Percentiles rank a stretch among this genome's conserved stretches.
These are phyloP conservation scores for Ciona savignyi DNA, from an alignment of 23 tunicate species.

Conservation along the genomic window DNA sequence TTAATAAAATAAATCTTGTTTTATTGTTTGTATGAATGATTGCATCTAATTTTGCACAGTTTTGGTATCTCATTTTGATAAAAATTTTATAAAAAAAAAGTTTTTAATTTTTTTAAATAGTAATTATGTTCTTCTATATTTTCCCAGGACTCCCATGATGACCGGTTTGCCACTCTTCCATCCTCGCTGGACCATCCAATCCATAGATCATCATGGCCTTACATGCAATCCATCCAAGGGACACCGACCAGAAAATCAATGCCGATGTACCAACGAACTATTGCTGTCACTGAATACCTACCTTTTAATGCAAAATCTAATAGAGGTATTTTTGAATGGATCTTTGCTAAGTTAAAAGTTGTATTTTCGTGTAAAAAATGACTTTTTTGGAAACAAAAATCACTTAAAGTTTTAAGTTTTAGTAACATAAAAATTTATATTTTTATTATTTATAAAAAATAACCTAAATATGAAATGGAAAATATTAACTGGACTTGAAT, in stretches of 20 bases:
- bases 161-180: constrained; percentile 20
- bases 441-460: no score
- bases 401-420: no score
- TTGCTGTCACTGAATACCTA: constrained; percentile 78
- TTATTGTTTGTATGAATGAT: not conserved
- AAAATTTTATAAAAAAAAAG: not conserved
- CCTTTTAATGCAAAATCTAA: constrained; percentile 30
- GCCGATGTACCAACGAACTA: constrained; percentile 87
- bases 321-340: no score
- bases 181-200: constrained; percentile 8
- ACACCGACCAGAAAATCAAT: not conserved
- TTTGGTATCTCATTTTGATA: no score
- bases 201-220: constrained; percentile 42
- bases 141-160: constrained; percentile 17
- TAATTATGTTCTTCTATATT: not conserved
- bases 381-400: no score
- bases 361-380: no score
- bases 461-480: no score
- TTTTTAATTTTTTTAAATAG: not conserved
- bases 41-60: no score
- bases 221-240: not conserved
- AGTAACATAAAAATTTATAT: no score
- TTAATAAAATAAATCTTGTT: no score
- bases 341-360: no score
- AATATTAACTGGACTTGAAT: no score